Base-by-base conservation (phyloP, 1,140 invertebrate species). In the Tetramorium parvispinum region DNA sequence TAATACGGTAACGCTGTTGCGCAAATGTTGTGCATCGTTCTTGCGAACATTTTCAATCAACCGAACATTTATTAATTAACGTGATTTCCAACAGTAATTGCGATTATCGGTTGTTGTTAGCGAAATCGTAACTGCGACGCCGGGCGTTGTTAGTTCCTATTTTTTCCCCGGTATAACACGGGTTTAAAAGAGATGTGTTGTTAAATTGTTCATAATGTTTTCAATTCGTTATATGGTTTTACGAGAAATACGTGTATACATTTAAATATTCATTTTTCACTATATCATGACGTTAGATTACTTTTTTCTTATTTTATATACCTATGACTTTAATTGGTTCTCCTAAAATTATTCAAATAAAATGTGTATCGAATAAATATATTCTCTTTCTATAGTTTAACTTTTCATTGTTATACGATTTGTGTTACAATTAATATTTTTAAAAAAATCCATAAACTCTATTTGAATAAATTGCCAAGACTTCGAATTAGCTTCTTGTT, bases 21-120 rank as follows among this genome's bases (percentile, higher is more conserved):
- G 57, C 24, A 37, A 63, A 78, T 32, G 32, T 78, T 78, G 57
- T 21, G 24, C n/a, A 13, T n/a, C 59, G 18, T 40, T 55, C 16
- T 55, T 40, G 46, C 32, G 21, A 66, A 79, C 21, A 81, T 46
- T 82, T 57, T 71, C 51, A 40, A 71, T 70, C 65, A 40, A 53
- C 18, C 46, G 37, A 55, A 51, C 49, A 57, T 71, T 82, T 71
- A 71, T 71, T 82, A 81, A 81, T 81, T 81, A 57, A 82, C n/a
- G 43, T n/a, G 13, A 71, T 32, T 82, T 43, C 21, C 10, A 70
- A 43, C 32, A 24, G 5, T 49, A 79, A 49, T 57, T 55, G 37
- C 18, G 51, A 82, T 82, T 55, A 82, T 43, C 37, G 65, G 21
- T 3, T 68, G 43, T 57, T 79, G 32, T 40, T 49, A 70, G 16